These are phyloP conservation scores for Acleris cristana DNA, from an alignment of 2,888 invertebrate species.

Conservation along the genomic window DNA sequence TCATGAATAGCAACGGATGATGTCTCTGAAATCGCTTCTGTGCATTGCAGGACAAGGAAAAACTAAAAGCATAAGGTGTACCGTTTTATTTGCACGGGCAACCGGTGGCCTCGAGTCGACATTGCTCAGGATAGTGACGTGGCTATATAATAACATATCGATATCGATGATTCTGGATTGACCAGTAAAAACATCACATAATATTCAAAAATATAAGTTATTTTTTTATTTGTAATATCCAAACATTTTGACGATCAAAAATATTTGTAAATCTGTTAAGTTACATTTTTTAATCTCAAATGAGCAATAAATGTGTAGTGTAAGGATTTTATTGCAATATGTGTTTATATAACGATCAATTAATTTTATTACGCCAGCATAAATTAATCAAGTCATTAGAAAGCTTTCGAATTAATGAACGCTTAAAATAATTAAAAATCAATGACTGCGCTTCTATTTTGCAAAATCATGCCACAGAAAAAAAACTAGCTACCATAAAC, in stretches of 20 bases:
- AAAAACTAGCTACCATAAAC: slow-evolving; percentile 46
- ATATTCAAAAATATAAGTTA: too few relatives aligned
- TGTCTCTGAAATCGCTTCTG: slow-evolving; percentile 1
- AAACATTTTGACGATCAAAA: not conserved
- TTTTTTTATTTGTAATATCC: too few relatives aligned
- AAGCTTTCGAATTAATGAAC: slow-evolving; percentile 58
- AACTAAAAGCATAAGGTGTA: slow-evolving; percentile 39
- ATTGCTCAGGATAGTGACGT: slow-evolving; percentile 54
- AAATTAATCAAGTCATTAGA: slow-evolving; percentile 49
- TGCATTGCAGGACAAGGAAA: slow-evolving; percentile 10
- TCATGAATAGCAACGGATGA: not conserved
- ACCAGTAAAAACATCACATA: too few relatives aligned
- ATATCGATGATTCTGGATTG: slow-evolving; percentile 33
- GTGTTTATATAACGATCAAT: slow-evolving; percentile 31
- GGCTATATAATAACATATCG: slow-evolving; percentile 34
- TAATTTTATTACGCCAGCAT: slow-evolving; percentile 28
- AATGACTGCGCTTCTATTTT: slow-evolving; percentile 52
- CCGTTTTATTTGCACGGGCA: slow-evolving; percentile 61
- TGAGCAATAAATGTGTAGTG: too few relatives aligned
- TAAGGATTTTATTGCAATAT: slow-evolving; percentile 12
- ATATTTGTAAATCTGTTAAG: not conserved
- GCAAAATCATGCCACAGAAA: slow-evolving; percentile 41
- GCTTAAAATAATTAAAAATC: slow-evolving; percentile 59
- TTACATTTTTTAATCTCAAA: too few relatives aligned
- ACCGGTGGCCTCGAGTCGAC: slow-evolving; percentile 52